phyloP scores from a whole-genome alignment of 2,113 vertebrate genomes.

The Rhynchomys soricoides region DNA sequence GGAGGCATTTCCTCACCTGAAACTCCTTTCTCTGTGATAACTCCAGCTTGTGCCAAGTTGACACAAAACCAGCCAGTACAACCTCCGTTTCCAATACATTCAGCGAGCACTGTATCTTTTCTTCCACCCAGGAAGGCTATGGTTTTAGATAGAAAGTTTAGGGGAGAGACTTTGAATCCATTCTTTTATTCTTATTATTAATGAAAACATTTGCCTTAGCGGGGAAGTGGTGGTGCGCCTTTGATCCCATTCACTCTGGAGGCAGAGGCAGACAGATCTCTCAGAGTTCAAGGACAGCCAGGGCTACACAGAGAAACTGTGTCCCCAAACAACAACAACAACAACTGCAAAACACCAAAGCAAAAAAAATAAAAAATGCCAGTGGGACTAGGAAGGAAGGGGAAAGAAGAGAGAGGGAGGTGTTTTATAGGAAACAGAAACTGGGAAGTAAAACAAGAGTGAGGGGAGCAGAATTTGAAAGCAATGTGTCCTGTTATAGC shows the following conservation, averaged over 20 bases:
- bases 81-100: background rate
- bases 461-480: background rate
- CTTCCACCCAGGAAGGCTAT: background rate
- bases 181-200: background rate
- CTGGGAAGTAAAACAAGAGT: background rate
- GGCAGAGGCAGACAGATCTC: background rate
- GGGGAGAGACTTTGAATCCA: background rate
- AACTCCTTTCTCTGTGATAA: no score
- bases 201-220: background rate
- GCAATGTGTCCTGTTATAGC: background rate
- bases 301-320: background rate
- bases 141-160: slow-evolving; percentile 2
- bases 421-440: background rate
- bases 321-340: background rate
- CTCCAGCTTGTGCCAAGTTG: no score
- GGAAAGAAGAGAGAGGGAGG: background rate
- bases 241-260: background rate
- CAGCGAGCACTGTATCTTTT: background rate
- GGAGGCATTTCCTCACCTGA: no score
- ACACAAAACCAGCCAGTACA: no score
- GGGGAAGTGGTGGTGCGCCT: background rate
- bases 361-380: background rate
- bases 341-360: background rate
- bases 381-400: background rate
- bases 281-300: background rate